Base-by-base conservation (phyloP, 2,113 vertebrate genomes). In the Nasalis larvatus region DNA sequence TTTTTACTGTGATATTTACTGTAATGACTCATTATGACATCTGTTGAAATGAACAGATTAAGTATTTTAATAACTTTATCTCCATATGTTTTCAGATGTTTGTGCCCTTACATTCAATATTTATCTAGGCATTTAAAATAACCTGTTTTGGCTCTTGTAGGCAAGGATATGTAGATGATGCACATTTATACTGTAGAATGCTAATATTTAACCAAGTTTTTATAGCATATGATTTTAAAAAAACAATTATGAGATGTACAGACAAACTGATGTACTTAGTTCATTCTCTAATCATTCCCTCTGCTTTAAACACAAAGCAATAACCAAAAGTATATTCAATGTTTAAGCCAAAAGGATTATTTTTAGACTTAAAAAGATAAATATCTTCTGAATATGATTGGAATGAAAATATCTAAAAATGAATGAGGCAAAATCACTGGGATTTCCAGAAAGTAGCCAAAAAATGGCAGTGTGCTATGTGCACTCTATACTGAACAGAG, bases 11-110 rank as follows among this genome's bases (percentile, higher is more conserved):
- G 76, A 18, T 89, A 4, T 52, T 96, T 96, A 94, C 89, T 94
- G 71, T 37, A 92, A 87, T 97, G 91, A 94, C 71, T 97, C 92
- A 97, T 87, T 92, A 96, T 37, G 8, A 97, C 96, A 98, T 96
- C 82, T 98, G 90, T 60, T 96, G 84, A 96, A 98, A 97, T 92
- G 60, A 97, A 93, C 91, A 98, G 97, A 98, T 98, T 96, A 97
- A 92, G 54, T 54, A 71, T 69, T 78, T 97, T 93, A 98, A 91
- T 96, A 98, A 97, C 94, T 98, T 98, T 92, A n/a, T 89, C 90
- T 97, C 89, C 84, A 27, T 86, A 69, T 95, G 91, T 45, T 69
- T 84, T 76, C 92, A 96, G 95, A 94, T 98, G 37, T 11, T 98
- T 94, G 93, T 96, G 81, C 35, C 91, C 78, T 97, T 98, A 85